Conservation (phyloP, 1,140 invertebrate genomes). For the Sitobion miscanthi region DNA sequence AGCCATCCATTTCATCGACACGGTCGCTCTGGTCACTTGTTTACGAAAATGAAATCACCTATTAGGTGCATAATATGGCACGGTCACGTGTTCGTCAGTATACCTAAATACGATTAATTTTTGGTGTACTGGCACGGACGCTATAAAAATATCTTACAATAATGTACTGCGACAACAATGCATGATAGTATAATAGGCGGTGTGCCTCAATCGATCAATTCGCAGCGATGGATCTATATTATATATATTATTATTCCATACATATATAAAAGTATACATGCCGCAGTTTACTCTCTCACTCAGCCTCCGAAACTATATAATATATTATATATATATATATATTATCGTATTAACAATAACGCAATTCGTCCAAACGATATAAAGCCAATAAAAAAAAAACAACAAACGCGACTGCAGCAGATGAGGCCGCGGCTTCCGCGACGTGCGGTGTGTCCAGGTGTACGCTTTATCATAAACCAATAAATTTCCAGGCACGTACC, state of each 20-base stretch:
- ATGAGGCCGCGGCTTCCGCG: background rate
- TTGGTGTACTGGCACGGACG: background rate
- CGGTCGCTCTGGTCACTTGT: too few relatives aligned
- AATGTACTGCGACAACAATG: constrained; percentile 16
- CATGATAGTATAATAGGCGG: background rate
- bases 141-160: background rate
- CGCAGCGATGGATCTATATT: background rate
- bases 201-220: background rate
- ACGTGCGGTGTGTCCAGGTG: constrained; percentile 19
- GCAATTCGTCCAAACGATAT: constrained; percentile 27
- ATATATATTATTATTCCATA: background rate
- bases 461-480: constrained; percentile 29
- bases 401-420: background rate
- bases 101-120: background rate
- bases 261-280: background rate
- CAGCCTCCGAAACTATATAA: background rate
- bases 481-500: constrained; percentile 39
- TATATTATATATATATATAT: background rate
- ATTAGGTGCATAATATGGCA: too few relatives aligned
- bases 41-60: too few relatives aligned
- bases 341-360: background rate
- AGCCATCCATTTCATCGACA: too few relatives aligned
- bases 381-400: constrained; percentile 16
- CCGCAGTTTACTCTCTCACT: background rate
- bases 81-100: background rate